Evolutionary conservation across 2,888 invertebrate genomes (phyloP).

Genomic region (Ectobius pallidus): DNA sequence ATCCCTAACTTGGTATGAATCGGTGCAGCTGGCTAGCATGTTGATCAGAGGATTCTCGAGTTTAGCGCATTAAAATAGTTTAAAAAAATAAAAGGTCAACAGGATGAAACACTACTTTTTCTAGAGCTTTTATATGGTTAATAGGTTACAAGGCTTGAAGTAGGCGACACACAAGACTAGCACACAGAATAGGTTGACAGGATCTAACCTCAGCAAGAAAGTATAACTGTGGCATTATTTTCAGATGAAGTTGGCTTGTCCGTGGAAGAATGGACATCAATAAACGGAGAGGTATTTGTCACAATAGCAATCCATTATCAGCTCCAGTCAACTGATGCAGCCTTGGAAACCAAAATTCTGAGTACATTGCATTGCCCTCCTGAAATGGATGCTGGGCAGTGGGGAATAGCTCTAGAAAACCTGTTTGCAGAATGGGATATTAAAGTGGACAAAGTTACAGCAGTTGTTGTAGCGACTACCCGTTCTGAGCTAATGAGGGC

Average conservation of each 20-base stretch:
- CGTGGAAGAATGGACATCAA: constrained; percentile 57
- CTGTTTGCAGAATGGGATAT: constrained; percentile 56
- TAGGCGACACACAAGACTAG: too few species aligned
- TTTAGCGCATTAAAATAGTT: too few species aligned
- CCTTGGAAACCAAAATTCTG: constrained; percentile 54
- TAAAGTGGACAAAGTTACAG: constrained; percentile 54
- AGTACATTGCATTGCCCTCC: constrained; percentile 55
- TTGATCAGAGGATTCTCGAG: too few species aligned
- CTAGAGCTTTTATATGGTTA: too few species aligned
- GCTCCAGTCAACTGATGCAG: constrained; percentile 48
- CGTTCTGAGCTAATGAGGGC: constrained; percentile 51
- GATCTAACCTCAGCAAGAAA: too few species aligned
- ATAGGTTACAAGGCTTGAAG: too few species aligned
- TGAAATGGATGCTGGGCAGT: constrained; percentile 53
- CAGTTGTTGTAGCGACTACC: constrained; percentile 54
- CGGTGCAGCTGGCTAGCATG: too few species aligned
- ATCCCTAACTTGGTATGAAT: too few species aligned
- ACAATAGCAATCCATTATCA: constrained; percentile 57
- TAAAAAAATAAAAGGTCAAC: too few species aligned
- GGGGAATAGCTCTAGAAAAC: constrained; percentile 53
- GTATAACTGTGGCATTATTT: too few species aligned
- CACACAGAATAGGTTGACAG: too few species aligned
- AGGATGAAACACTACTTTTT: too few species aligned
- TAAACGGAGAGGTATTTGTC: constrained; percentile 52
- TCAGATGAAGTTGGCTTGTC: constrained; percentile 53